Base-by-base conservation (phyloP, 2,888 invertebrate species). In the Hypolimnas misippus region DNA sequence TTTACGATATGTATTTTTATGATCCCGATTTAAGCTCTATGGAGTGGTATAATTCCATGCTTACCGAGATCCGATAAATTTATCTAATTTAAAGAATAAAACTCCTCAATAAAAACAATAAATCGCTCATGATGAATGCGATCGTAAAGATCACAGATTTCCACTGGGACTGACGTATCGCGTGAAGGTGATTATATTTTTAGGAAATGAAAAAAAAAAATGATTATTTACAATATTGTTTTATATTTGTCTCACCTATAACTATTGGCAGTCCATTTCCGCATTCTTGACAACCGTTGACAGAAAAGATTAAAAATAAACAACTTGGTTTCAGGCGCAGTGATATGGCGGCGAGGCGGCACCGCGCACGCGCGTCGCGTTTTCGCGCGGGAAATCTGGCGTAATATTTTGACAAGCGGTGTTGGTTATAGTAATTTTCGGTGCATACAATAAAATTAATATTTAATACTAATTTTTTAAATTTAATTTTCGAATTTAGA, bases 271-370 rank as follows among this genome's bases (percentile, higher is more conserved):
- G 35, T 66, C 56, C 8, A 49, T 59, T 67, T 67, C 67, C 67
- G 67, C 56, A 50, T 69, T 61, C 61, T 49, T 51, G 44, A 59
- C 56, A 38, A 50, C 53, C 58, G 66, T 65, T 64, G 63, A 65
- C 66, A 61, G 67, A 55, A 35, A 58, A 40, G 59, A 57, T 63
- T 66, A 63, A 57, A 65, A 66, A 63, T 63, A 63, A 66, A 59
- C 62, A 60, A 62, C 44, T 65, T 72, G 63, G 68, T 73, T 82
- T 75, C 76, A 78, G 81, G 77, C 75, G 79, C 82, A 81, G 84
- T 81, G 82, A 78, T 73, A 82, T 79, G 82, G 74, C 73, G 74
- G 67, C 66, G 44, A 51, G 70, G 72, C 68, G 49, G 69, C 65
- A 62, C 53, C 52, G 71, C 73, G 78, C 73, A 74, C 79, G 81